phyloP scores from a whole-genome alignment of 2,797 vertebrate genomes.

The Falco concolor region DNA sequence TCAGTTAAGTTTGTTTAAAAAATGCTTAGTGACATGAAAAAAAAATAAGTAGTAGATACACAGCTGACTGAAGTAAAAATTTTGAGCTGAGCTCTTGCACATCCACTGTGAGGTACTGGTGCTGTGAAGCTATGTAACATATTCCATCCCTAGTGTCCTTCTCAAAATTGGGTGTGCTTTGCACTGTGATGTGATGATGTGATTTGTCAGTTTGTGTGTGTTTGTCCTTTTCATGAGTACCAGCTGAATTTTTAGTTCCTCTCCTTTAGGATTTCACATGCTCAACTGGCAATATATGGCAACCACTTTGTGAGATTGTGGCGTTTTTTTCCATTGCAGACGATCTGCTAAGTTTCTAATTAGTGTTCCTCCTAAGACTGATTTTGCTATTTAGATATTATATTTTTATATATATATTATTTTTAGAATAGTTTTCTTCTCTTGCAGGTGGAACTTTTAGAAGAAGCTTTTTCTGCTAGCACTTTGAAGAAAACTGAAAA shows the following conservation, averaged over 20 bases:
- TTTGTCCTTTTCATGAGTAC: not conserved
- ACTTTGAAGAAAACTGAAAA: slow-evolving; percentile 42
- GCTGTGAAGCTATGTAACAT: not conserved
- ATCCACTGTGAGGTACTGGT: not conserved
- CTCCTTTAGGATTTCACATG: not conserved
- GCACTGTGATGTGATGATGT: not conserved
- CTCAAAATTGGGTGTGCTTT: not conserved
- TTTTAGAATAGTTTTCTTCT: slow-evolving; percentile 24
- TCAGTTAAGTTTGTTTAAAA: not conserved
- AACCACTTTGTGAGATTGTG: not conserved
- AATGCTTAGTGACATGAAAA: not conserved
- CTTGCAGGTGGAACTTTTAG: slow-evolving; percentile 51
- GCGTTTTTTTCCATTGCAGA: not conserved
- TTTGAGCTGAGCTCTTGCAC: not conserved
- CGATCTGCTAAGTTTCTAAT: not conserved
- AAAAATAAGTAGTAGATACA: not conserved
- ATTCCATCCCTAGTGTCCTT: not conserved
- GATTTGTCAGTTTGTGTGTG: not conserved
- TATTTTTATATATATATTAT: not conserved
- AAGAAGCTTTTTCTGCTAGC: slow-evolving; percentile 21
- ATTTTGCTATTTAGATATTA: not conserved
- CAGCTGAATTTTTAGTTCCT: not conserved
- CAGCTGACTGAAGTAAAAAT: not conserved
- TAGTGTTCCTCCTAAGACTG: not conserved
- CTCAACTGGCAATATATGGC: not conserved